phyloP scores from a whole-genome alignment of 2,888 invertebrate genomes.

The Tryphoninae sp. region DNA sequence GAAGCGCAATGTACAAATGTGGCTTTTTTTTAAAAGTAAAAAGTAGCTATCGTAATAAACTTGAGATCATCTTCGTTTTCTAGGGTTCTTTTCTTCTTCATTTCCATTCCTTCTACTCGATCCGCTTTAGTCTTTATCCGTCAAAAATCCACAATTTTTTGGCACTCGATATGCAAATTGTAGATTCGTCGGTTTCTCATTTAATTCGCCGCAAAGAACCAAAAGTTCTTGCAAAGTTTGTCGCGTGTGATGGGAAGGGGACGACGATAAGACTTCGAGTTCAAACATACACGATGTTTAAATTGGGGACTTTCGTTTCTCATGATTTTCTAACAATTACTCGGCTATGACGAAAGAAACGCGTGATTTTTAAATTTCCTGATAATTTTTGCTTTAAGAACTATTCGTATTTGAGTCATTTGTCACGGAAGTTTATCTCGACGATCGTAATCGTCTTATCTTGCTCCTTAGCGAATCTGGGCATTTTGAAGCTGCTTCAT shows the following conservation, averaged over 20 bases:
- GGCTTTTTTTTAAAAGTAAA: slow-evolving; percentile 67
- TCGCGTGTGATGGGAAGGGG: neutral
- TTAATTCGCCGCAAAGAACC: slow-evolving; percentile 10
- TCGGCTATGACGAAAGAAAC: neutral
- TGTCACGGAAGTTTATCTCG: slow-evolving; percentile 33
- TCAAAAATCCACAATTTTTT: slow-evolving; percentile 7
- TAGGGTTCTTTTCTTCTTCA: slow-evolving; percentile 60
- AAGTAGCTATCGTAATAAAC: slow-evolving; percentile 75
- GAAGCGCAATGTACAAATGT: slow-evolving; percentile 78
- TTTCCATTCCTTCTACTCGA: slow-evolving; percentile 47
- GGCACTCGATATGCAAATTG: slow-evolving; percentile 25
- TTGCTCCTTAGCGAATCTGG: slow-evolving; percentile 16
- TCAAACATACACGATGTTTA: slow-evolving; percentile 10
- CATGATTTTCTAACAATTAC: neutral
- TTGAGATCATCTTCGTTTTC: slow-evolving; percentile 79
- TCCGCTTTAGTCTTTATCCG: slow-evolving; percentile 50
- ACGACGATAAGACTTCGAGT: neutral
- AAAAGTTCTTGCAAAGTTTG: neutral
- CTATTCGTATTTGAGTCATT: slow-evolving; percentile 8
- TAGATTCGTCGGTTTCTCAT: slow-evolving; percentile 19
- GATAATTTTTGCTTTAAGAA: too few species aligned
- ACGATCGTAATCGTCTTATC: slow-evolving; percentile 22
- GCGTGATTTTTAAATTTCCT: too few species aligned
- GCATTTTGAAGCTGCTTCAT: slow-evolving; percentile 67
- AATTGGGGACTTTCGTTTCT: neutral